Evolutionary conservation across 2,113 vertebrate genomes (phyloP).

Genomic region (Xyrauchen texanus): DNA sequence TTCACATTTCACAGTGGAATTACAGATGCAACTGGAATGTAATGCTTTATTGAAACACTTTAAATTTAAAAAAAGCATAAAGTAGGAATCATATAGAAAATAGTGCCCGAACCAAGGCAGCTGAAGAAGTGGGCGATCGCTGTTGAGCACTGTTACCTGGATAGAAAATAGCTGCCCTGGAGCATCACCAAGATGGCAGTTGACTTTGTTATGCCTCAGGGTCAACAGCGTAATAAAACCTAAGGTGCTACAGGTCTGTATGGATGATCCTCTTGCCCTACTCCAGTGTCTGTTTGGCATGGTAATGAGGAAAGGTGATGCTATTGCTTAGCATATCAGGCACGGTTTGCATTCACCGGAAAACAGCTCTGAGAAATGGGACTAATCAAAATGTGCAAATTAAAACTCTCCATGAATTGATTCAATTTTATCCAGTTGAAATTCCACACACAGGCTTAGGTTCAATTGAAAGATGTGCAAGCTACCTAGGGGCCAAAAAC

Average conservation of each 20-base stretch:
- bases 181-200: not conserved
- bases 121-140: not conserved
- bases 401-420: slow-evolving; percentile 40
- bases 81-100: too few relatives aligned
- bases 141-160: too few relatives aligned
- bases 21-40: not conserved
- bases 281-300: slow-evolving; percentile 1
- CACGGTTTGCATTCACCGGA: slow-evolving; percentile 36
- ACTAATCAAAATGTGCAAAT: slow-evolving; percentile 51
- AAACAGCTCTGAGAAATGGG: slow-evolving; percentile 37
- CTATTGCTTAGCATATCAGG: slow-evolving; percentile 28
- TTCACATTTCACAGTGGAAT: not conserved
- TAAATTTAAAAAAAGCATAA: too few relatives aligned
- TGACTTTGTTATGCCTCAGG: not conserved
- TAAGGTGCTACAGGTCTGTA: not conserved
- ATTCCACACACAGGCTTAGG: slow-evolving; percentile 45
- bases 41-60: not conserved
- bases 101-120: not conserved
- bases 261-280: not conserved
- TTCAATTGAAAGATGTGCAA: slow-evolving; percentile 33
- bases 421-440: slow-evolving; percentile 33
- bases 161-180: not conserved
- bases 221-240: not conserved
- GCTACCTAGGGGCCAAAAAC: slow-evolving; percentile 6
- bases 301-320: slow-evolving; percentile 34